A percentile compares a stretch with the other conserved stretches of the same genome.
phyloP scores from a whole-genome alignment of 30 jellyfish, hydroid and myxozoan species.

The Morbakka virulenta region DNA sequence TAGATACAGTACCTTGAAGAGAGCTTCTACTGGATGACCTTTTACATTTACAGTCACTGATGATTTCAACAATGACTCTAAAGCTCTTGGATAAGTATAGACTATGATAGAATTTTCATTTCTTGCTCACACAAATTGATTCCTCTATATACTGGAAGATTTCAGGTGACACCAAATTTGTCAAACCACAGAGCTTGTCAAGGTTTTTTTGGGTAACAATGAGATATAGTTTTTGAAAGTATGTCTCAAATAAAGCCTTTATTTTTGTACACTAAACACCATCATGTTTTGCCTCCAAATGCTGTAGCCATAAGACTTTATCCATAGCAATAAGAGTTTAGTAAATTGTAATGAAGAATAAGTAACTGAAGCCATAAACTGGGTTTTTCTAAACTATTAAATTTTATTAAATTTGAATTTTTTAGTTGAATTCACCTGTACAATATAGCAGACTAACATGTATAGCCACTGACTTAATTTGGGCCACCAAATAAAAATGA shows the following conservation, averaged over 20 bases:
- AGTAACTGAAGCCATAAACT: not conserved
- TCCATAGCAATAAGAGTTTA: constrained; percentile 19
- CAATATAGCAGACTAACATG: not conserved
- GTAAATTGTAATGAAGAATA: not conserved
- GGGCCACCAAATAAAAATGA: not conserved
- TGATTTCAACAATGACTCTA: not conserved
- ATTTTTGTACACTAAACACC: constrained; percentile 30
- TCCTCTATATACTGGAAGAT: constrained; percentile 49
- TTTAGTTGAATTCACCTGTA: too few relatives aligned
- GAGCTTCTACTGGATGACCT: not conserved
- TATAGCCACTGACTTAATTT: not conserved
- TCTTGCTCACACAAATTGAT: constrained; percentile 41
- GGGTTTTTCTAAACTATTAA: not conserved
- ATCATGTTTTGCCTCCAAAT: constrained; percentile 52
- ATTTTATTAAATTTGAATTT: too few relatives aligned
- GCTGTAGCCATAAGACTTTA: constrained; percentile 46
- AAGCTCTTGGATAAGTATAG: too few relatives aligned
- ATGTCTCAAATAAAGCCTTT: constrained; percentile 56
- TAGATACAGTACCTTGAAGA: not conserved
- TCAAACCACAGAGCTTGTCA: constrained; percentile 40
- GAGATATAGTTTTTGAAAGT: constrained; percentile 63
- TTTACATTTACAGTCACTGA: not conserved
- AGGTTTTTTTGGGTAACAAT: constrained; percentile 38
- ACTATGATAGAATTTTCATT: constrained; percentile 30
- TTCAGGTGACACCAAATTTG: constrained; percentile 53